Evolutionary conservation across 2,888 invertebrate species (phyloP).

Genomic region (Folsomia manolachei): DNA sequence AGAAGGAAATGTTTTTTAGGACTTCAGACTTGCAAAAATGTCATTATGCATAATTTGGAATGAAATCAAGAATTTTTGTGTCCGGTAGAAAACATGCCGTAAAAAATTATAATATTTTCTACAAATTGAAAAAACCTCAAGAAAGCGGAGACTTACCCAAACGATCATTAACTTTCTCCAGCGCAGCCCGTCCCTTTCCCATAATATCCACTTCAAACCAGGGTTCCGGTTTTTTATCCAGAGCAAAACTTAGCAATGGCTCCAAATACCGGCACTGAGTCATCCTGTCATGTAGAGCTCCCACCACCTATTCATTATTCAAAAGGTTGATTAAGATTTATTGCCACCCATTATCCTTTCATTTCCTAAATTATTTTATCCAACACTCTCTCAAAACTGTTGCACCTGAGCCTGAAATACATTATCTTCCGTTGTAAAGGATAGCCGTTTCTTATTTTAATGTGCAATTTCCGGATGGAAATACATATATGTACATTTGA

Average conservation of each 20-base stretch:
- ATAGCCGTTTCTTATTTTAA: too few relatives aligned
- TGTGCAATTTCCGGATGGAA: too few relatives aligned
- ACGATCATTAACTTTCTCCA: slow-evolving; percentile 75
- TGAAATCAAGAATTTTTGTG: background rate
- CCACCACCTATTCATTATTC: slow-evolving; percentile 55
- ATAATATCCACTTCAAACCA: slow-evolving; percentile 84
- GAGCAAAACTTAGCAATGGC: slow-evolving; percentile 60
- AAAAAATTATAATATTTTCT: background rate
- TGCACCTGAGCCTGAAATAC: background rate
- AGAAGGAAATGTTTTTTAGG: too few relatives aligned
- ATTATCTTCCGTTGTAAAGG: background rate
- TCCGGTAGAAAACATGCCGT: background rate
- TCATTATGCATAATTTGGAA: background rate
- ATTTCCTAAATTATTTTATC: background rate
- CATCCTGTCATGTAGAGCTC: slow-evolving; percentile 84
- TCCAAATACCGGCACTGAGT: slow-evolving; percentile 81
- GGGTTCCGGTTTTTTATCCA: slow-evolving; percentile 61
- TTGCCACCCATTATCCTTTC: background rate
- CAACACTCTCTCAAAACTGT: background rate
- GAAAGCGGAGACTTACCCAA: slow-evolving; percentile 60
- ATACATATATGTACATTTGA: too few relatives aligned
- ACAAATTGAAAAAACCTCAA: background rate
- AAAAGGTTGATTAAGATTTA: background rate
- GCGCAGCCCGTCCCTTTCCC: slow-evolving; percentile 70
- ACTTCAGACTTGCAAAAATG: too few relatives aligned